Evolutionary conservation across 2,888 invertebrate species (phyloP), one percentile per base, ranked within the genome.

Genomic region (Calameuta pallipes): DNA sequence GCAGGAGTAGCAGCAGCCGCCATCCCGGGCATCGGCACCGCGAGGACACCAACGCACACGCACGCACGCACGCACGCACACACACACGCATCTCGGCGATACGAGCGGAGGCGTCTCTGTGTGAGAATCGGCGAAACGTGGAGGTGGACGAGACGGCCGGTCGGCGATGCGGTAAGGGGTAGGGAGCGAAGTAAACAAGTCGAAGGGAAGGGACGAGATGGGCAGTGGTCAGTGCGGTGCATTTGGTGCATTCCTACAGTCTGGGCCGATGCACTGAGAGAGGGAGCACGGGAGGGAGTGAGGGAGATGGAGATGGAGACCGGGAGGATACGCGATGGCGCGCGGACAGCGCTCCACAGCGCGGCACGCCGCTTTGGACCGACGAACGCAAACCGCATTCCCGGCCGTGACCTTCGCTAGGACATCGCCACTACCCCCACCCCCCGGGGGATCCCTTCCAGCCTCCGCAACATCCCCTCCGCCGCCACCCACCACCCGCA

Each of bases 391-490:
- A 90, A 90, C 90, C 90, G 89, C 91, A 91, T 91, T 91, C 91
- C 90, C 90, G 91, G 85, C 91, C 91, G 90, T 91, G 91, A 91
- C 91, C 91, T 91, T 91, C 91, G 91, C 91, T 91, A 91, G 91
- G 91, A 91, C 91, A 91, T 91, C 91, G 91, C 90, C 91, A 90
- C 89, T 88, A 87, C 87, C 88, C 87, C 87, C 89, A 85, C 89
- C 86, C 85, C 85, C 85, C 3, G 33, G 33, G 81, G 82, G 41
- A 78, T 74, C 76, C 41, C 70, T 79, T 79, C 78, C 74, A 23
- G 9, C 41, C 75, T 41, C 37, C 37, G 4, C 37, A 73, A 56
- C 33, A 76, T 73, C 37, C n/a, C 73, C 69, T 68, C 76, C 76
- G 41, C 76, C 76, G 41, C 41, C 76, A 71, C 41, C 41, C 36